Base-by-base conservation (phyloP, 2,888 invertebrate species). In the Limnephilus rhombicus region DNA sequence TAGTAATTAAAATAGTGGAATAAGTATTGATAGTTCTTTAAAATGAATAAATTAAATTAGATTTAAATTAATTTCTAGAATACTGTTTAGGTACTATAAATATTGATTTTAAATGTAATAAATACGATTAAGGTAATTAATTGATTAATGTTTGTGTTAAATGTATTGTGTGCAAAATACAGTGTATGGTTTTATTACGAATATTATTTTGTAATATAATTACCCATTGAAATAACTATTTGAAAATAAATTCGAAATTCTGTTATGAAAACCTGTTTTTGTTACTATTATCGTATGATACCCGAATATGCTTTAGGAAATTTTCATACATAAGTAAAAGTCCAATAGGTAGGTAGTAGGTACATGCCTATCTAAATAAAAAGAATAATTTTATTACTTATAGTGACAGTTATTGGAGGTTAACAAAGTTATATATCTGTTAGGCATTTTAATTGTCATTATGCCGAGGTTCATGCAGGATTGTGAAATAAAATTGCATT, bases 151-250 rank as follows among this genome's bases (percentile, higher is more conserved):
- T 94, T 92, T 93, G 93, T 94, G 93, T 94, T 93, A 90, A 93
- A 93, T 93, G 93, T 94, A 94, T 93, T 93, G 94, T 94, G 93
- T 93, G 93, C 92, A 92, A 93, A 93, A 92, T 93, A 93, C 93
- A 93, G 93, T 93, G 93, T 93, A 93, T 93, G 93, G 92, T 93
- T 93, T 92, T 91, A 93, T 92, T 92, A 92, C 89, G 89, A 92
- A 91, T 93, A 93, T 93, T 92, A 93, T 93, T 93, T 93, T 93
- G 93, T 93, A 93, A 93, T 92, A 93, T 93, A 93, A 93, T 93
- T 93, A 93, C 93, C 93, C 93, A 93, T 93, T 93, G 91, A 93
- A 93, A 93, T 93, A 93, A 93, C 93, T 93, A 93, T 93, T 92
- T 93, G 93, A 92, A 93, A 93, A 93, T 93, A 93, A 93, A 93